Conservation (phyloP, 1,140 invertebrate species). For the Diorhabda sublineata region DNA sequence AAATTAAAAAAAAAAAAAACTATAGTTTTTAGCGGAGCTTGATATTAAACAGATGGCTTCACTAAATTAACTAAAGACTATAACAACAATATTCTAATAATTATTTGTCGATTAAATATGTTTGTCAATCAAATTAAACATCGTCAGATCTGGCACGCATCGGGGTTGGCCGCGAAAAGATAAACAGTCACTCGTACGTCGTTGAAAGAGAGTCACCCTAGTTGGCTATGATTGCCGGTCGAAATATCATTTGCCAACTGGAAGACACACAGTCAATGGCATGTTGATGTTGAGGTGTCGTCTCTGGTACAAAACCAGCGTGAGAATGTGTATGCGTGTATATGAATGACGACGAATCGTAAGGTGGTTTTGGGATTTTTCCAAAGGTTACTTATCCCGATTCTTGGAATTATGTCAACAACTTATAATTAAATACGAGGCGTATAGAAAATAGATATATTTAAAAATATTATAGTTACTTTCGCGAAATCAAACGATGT, state of each 20-base stretch:
- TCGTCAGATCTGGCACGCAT: conserved; percentile 10
- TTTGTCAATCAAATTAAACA: too few species aligned
- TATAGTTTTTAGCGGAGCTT: too few species aligned
- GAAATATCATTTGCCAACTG: conserved; percentile 20
- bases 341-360: conserved; percentile 8
- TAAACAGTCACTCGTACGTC: conserved; percentile 15
- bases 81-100: too few species aligned
- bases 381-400: conserved; percentile 12
- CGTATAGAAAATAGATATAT: too few species aligned
- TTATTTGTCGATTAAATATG: too few species aligned
- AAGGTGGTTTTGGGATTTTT: conserved; percentile 20
- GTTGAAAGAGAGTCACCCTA: conserved; percentile 13
- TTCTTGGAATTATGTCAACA: background rate
- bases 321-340: conserved; percentile 3
- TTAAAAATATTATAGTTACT: too few species aligned
- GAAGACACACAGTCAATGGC: conserved; percentile 19
- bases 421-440: too few species aligned
- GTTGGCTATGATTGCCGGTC: conserved; percentile 17
- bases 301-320: too few species aligned
- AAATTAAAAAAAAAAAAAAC: too few species aligned
- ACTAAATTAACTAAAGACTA: too few species aligned
- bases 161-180: conserved; percentile 17
- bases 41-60: too few species aligned
- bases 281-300: background rate
- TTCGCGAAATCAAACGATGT: too few species aligned